Evolutionary conservation across 2,113 vertebrate species (phyloP), one percentile per base, ranked within the genome.

Genomic region (Puma concolor): DNA sequence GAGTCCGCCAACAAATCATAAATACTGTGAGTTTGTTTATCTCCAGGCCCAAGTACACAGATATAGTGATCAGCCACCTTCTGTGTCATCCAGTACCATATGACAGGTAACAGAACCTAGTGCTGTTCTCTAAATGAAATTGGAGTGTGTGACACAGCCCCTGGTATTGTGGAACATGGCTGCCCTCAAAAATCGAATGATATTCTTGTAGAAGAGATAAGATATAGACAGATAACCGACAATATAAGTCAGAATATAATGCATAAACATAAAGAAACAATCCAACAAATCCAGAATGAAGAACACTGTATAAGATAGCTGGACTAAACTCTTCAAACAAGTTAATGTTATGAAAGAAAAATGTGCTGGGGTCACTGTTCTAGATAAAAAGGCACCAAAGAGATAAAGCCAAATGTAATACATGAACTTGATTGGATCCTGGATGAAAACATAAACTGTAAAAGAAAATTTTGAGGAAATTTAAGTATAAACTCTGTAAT

Each of bases 51-150:
- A 96, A 90, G 63, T 97, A 97, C 44, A 98, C 97, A 87, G 97
- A 98, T 52, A 64, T 0, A 87, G 97, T 98, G 48, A 94, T 98
- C 64, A 92, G 38, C 86, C 69, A 98, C 25, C 97, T 98, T 80
- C 87, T 98, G 31, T 95, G 64, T 79, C 94, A 97, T 69, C 98
- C 97, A 52, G 27, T 98, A 38, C 98, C 98, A 1, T 98, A 97
- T 90, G 86, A 98, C 91, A 98, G 97, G 97, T 98, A 98, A 97
- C 9, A 36, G 91, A 91, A 66, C 25, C 66, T 92, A 36, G 19
- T 57, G 2, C 36, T 38, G 36, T 38, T 38, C 54, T 95, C 88
- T 93, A 54, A 25, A 54, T 64, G n/a, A 88, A 88, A 63, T 29
- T 57, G 38, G 41, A 33, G 14, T 36, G 3, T 16, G 4, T 69